Conservation (phyloP, 2,888 invertebrate genomes). For the Tortricodes alternella region DNA sequence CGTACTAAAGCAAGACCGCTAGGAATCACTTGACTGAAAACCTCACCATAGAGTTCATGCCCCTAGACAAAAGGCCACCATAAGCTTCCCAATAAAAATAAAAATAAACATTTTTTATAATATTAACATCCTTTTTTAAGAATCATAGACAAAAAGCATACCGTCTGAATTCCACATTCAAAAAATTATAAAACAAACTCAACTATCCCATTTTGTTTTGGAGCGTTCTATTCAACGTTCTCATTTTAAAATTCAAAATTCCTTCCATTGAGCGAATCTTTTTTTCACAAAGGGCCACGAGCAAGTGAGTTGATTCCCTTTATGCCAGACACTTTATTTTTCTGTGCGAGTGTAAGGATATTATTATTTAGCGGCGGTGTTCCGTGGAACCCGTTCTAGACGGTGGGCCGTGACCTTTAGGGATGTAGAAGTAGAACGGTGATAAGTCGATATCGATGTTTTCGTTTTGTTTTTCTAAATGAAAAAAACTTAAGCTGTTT, state of each 20-base stretch:
- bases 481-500: too few relatives aligned
- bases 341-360: conserved; percentile 64
- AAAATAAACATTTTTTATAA: too few relatives aligned
- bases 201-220: conserved; percentile 31
- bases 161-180: conserved; percentile 12
- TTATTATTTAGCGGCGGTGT: conserved; percentile 67
- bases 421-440: too few relatives aligned
- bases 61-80: too few relatives aligned
- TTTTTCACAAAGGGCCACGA: conserved; percentile 41
- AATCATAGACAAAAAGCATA: conserved; percentile 1
- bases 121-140: too few relatives aligned
- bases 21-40: too few relatives aligned
- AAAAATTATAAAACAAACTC: conserved; percentile 9
- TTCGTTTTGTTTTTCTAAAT: too few relatives aligned
- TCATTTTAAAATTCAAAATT: conserved; percentile 52
- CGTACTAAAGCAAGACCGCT: too few relatives aligned
- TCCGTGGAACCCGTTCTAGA: conserved; percentile 68
- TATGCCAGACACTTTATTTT: conserved; percentile 57
- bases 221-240: conserved; percentile 51
- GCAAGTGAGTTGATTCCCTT: conserved; percentile 41
- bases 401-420: conserved; percentile 79
- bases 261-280: conserved; percentile 45
- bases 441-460: not conserved
- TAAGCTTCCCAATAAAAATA: too few relatives aligned
- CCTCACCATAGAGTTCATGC: too few relatives aligned